Base-by-base conservation (phyloP, 2,113 vertebrate species). In the Riparia riparia region DNA sequence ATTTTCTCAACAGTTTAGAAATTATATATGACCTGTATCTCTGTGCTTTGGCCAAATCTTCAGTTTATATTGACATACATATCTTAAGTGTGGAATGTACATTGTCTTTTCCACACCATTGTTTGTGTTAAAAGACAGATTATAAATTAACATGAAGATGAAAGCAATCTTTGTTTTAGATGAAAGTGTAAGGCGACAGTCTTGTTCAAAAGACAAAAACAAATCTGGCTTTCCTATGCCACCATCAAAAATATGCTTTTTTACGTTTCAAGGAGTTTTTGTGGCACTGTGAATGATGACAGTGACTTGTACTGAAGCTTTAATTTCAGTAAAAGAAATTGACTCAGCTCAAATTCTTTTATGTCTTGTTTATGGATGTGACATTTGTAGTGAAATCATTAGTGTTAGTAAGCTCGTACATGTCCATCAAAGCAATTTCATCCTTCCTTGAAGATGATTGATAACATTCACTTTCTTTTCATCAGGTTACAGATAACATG, bases 401-500 rank as follows among this genome's bases (percentile, higher is more conserved):
- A 79, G 24, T 45, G 69, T 71, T 90, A 89, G 69, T 29, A 77
- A 93, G 49, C 37, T 82, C 63, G 28, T 12, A 84, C 18, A 70
- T 31, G 42, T 77, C 24, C n/a, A 94, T 93, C 86, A 93, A 92
- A 91, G 77, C 21, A 60, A 63, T 80, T 86, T 82, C 70, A 54
- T 54, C 5, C 5, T 76, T 89, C 86, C 96, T 96, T 95, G 93
- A 95, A 96, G 89, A 82, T 88, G 79, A 97, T 69, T 86, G 74
- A 80, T 65, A 73, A 47, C 17, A 66, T 69, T 76, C 28, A 42
- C 17, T 14, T 73, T 64, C 69, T 72, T 54, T 20, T 32, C 4
- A 45, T 32, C 45, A 77, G 63, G 51, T 87, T 82, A 39, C 5
- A 72, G 41, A 51, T 14, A 44, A 3, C 5, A 3, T 22, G 10